Evolutionary conservation across 2,888 invertebrate genomes (phyloP).

Genomic region (Lochmaea capreae): DNA sequence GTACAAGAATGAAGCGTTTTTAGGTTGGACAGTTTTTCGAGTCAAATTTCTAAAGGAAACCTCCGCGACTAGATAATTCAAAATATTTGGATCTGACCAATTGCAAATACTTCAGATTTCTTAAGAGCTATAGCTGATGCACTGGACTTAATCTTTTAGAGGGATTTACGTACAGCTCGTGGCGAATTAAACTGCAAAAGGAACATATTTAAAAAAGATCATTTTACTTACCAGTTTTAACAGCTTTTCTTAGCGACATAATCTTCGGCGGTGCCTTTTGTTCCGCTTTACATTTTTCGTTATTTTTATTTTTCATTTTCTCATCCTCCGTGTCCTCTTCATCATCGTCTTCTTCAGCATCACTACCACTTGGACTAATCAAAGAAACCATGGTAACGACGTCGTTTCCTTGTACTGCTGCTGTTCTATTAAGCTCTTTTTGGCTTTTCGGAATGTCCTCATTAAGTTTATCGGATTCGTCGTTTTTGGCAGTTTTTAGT

Average conservation of each 20-base stretch:
- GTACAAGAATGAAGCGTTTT: too few relatives aligned
- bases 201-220: too few relatives aligned
- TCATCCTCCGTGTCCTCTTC: constrained; percentile 41
- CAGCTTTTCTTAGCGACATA: constrained; percentile 60
- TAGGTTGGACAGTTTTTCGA: too few relatives aligned
- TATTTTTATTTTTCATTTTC: constrained; percentile 44
- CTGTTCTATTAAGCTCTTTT: constrained; percentile 49
- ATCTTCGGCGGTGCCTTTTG: constrained; percentile 46
- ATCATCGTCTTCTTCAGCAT: constrained; percentile 68
- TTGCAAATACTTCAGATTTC: too few relatives aligned
- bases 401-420: constrained; percentile 59
- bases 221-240: constrained; percentile 61
- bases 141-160: too few relatives aligned
- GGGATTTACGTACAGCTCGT: too few relatives aligned
- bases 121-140: too few relatives aligned
- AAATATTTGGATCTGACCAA: too few relatives aligned
- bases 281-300: constrained; percentile 19
- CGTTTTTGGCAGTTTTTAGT: constrained; percentile 31
- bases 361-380: constrained; percentile 75
- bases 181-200: too few relatives aligned
- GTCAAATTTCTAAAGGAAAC: too few relatives aligned
- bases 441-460: constrained; percentile 48
- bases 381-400: constrained; percentile 77
- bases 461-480: constrained; percentile 44
- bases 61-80: too few relatives aligned